Evolutionary conservation across 2,888 invertebrate genomes (phyloP), one percentile per base, ranked within the genome.

Genomic region (Acronicta psi): DNA sequence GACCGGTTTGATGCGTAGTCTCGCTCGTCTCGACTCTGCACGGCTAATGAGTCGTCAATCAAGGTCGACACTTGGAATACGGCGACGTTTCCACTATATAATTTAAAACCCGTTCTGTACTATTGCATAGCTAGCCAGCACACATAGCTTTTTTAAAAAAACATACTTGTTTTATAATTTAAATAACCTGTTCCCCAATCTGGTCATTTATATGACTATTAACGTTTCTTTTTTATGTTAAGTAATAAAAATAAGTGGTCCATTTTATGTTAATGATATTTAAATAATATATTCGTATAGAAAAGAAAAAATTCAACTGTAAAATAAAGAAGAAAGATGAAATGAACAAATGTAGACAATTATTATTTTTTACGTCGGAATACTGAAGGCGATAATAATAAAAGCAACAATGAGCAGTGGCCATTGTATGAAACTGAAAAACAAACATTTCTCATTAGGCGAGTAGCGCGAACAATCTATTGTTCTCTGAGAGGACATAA

Each of bases 371-470:
- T 75, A 81, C 84, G 78, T 75, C 67, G 78, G 73, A 80, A 78
- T 74, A 70, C 79, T 78, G 81, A 77, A 83, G 81, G 80, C 85
- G 83, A 82, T 85, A 83, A 85, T 87, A 90, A 90, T 86, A 87
- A 89, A 87, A 85, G 86, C 82, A 81, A 85, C 85, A 83, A 86
- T 86, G 87, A 88, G 86, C 81, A 86, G 82, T 84, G 82, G 80
- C 89, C 82, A 92, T 92, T 93, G 92, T 91, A 84, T 84, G 72
- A 82, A 82, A 82, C 81, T 88, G 84, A 89, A 93, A 76, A 92
- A 91, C 92, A 92, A 93, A 92, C 91, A 93, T 91, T 93, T 92
- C 90, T 91, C 92, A 92, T 92, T 92, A 93, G 87, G 81, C 86
- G 89, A 89, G 89, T 88, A 88, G 87, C 88, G 86, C 84, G 88